Conservation (phyloP, 2,797 vertebrate species). For the Vespertilio murinus region DNA sequence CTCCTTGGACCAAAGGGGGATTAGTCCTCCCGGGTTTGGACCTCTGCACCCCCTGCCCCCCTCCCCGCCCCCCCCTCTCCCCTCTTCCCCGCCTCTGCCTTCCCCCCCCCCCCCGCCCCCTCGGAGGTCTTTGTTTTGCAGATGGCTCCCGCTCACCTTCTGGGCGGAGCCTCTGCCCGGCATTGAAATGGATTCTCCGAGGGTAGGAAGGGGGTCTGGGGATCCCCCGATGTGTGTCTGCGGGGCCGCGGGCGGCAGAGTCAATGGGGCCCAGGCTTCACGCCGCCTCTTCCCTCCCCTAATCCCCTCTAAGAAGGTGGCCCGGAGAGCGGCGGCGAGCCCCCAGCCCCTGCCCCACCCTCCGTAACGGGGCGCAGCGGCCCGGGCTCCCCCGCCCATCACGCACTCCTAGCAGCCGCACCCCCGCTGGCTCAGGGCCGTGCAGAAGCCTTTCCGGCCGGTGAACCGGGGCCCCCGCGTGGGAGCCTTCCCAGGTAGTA, state of each 20-base stretch:
- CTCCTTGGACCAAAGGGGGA: conserved; percentile 43
- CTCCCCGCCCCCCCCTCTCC: fast-evolving
- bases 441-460: conserved; percentile 52
- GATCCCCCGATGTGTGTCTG: neutral
- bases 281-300: fast-evolving
- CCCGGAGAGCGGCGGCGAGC: neutral
- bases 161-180: fast-evolving
- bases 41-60: neutral
- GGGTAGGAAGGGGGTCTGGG: neutral
- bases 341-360: no score
- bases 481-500: conserved; percentile 50
- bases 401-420: no score
- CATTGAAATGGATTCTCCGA: neutral
- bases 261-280: neutral
- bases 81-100: fast-evolving
- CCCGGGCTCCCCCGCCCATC: conserved; percentile 52
- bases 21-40: conserved; percentile 10
- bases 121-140: neutral
- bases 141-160: neutral
- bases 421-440: conserved; percentile 43
- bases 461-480: conserved; percentile 38
- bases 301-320: neutral
- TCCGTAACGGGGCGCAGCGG: neutral
- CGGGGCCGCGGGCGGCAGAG: neutral
- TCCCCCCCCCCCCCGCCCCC: neutral